Evolutionary conservation across 2,113 vertebrate genomes (phyloP).

Genomic region (Lagopus muta): DNA sequence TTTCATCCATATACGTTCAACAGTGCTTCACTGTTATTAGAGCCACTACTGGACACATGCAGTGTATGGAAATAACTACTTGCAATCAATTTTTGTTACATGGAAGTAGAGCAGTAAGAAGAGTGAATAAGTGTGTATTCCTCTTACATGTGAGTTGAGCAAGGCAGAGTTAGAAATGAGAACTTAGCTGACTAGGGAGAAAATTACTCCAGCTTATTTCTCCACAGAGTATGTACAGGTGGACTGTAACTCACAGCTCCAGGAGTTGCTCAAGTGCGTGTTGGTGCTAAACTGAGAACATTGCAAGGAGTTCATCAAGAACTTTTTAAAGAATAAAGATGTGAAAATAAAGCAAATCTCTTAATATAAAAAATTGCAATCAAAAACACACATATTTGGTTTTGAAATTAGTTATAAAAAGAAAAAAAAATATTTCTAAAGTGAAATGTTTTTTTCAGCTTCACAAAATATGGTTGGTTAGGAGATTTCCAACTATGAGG

Average conservation of each 20-base stretch:
- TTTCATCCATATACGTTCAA: background rate
- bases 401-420: background rate
- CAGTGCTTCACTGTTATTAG: background rate
- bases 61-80: background rate
- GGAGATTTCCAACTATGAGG: background rate
- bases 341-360: background rate
- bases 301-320: background rate
- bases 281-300: background rate
- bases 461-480: background rate
- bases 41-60: background rate
- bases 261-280: background rate
- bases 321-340: background rate
- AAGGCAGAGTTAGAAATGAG: background rate
- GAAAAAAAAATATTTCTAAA: background rate
- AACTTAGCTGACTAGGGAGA: background rate
- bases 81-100: background rate
- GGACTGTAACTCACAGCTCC: background rate
- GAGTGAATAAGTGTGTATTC: background rate
- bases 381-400: background rate
- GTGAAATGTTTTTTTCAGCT: background rate
- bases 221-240: background rate
- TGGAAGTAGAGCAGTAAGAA: background rate
- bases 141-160: background rate
- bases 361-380: background rate
- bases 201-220: background rate